Conservation (phyloP, 2,113 vertebrate species). For the Oriolus oriolus region DNA sequence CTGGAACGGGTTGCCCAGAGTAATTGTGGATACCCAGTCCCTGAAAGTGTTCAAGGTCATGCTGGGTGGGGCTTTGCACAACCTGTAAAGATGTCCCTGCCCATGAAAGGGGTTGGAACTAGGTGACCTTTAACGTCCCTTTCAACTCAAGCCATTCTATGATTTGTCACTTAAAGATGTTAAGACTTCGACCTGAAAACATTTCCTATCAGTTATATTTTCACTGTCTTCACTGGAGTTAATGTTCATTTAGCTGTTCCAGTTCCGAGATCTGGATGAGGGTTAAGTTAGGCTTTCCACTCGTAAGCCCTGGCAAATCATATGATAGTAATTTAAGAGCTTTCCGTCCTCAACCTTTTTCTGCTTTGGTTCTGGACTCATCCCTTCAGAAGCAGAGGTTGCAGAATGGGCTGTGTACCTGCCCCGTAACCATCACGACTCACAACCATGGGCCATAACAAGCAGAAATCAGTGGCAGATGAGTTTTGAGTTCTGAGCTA, state of each 20-base stretch:
- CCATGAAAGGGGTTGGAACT: neutral
- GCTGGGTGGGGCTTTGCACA: neutral
- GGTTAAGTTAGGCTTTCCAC: neutral
- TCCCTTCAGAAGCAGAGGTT: neutral
- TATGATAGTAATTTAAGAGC: neutral
- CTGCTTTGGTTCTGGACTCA: neutral
- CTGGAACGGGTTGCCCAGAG: neutral
- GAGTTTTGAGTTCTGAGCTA: neutral
- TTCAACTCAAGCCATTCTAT: neutral
- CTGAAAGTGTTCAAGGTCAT: neutral
- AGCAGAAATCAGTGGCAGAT: neutral
- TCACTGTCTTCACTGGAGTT: neutral
- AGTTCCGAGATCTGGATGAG: neutral
- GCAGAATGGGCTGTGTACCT: neutral
- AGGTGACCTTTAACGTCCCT: neutral
- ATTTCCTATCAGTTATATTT: neutral
- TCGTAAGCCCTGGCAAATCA: neutral
- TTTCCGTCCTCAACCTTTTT: neutral
- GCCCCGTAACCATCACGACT: accelerated
- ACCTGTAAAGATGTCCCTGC: neutral
- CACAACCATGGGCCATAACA: neutral
- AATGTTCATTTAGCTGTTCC: neutral
- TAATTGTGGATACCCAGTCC: neutral
- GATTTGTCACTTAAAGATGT: neutral
- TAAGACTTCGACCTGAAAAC: neutral